Percentiles rank a stretch among this genome's conserved stretches.
Conservation (phyloP, 2,888 invertebrate genomes). For the Hirudinaria manillensis region DNA sequence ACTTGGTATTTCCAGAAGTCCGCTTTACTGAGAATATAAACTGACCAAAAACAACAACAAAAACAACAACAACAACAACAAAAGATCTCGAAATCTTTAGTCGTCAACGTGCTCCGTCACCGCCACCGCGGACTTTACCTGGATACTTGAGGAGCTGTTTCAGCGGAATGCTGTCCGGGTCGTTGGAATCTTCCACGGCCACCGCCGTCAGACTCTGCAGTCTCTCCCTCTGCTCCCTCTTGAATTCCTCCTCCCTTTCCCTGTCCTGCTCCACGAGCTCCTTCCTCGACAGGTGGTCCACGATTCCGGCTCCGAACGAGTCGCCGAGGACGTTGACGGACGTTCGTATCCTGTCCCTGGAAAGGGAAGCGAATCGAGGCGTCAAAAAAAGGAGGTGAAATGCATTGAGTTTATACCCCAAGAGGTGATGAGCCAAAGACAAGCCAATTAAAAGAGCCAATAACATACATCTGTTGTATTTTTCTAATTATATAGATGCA, state of each 20-base stretch:
- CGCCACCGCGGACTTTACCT: too few relatives aligned
- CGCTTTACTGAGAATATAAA: too few relatives aligned
- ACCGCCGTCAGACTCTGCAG: slow-evolving; percentile 28
- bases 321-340: slow-evolving; percentile 61
- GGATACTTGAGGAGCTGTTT: too few relatives aligned
- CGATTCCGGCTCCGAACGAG: slow-evolving; percentile 60
- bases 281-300: slow-evolving; percentile 56
- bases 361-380: not conserved
- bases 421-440: not conserved
- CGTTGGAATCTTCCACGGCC: slow-evolving; percentile 21
- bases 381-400: too few relatives aligned
- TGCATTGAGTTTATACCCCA: too few relatives aligned
- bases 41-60: too few relatives aligned
- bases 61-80: too few relatives aligned
- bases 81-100: too few relatives aligned
- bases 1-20: too few relatives aligned
- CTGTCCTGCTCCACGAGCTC: slow-evolving; percentile 53
- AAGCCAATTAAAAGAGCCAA: not conserved
- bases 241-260: slow-evolving; percentile 54
- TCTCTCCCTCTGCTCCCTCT: slow-evolving; percentile 29
- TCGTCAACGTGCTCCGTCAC: too few relatives aligned
- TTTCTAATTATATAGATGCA: too few relatives aligned
- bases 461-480: too few relatives aligned
- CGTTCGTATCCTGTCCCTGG: slow-evolving; percentile 59
- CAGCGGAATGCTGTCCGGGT: not conserved